phyloP scores from a whole-genome alignment of 2,888 invertebrate species.

The Ethmia dodecea region DNA sequence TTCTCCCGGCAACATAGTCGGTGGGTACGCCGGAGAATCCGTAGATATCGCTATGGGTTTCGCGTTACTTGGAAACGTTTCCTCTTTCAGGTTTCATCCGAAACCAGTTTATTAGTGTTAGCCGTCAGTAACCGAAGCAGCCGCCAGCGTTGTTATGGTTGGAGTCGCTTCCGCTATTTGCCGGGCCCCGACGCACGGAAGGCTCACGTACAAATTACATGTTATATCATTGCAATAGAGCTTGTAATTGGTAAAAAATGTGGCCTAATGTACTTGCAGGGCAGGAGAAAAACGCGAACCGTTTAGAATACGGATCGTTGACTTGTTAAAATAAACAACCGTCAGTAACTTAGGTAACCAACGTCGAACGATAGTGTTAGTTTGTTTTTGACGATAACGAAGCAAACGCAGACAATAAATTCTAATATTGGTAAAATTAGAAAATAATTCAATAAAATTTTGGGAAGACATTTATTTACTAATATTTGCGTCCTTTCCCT shows the following conservation, averaged over 20 bases:
- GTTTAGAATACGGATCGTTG: conserved; percentile 38
- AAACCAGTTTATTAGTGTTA: conserved; percentile 62
- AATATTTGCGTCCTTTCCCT: too few relatives aligned
- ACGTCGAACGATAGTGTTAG: not conserved
- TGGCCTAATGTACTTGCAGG: conserved; percentile 26
- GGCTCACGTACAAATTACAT: too few relatives aligned
- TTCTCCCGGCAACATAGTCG: too few relatives aligned
- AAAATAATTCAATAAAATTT: too few relatives aligned
- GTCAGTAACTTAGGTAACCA: conserved; percentile 25
- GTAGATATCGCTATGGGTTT: too few relatives aligned
- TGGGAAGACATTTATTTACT: too few relatives aligned
- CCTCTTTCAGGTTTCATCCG: conserved; percentile 56
- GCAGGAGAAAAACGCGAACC: conserved; percentile 33
- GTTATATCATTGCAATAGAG: too few relatives aligned
- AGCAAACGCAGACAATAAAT: not conserved
- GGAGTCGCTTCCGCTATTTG: conserved; percentile 58
- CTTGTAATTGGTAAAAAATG: not conserved
- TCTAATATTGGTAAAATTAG: not conserved
- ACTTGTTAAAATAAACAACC: conserved; percentile 55
- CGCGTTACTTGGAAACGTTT: conserved; percentile 46
- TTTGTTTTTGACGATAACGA: not conserved
- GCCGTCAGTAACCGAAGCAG: conserved; percentile 56
- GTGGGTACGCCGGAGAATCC: too few relatives aligned
- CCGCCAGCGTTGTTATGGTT: conserved; percentile 64
- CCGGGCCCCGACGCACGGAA: conserved; percentile 1